These are phyloP conservation scores for Amblyornis subalaris DNA, from an alignment of 2,113 vertebrate genomes.

Conservation along the genomic window DNA sequence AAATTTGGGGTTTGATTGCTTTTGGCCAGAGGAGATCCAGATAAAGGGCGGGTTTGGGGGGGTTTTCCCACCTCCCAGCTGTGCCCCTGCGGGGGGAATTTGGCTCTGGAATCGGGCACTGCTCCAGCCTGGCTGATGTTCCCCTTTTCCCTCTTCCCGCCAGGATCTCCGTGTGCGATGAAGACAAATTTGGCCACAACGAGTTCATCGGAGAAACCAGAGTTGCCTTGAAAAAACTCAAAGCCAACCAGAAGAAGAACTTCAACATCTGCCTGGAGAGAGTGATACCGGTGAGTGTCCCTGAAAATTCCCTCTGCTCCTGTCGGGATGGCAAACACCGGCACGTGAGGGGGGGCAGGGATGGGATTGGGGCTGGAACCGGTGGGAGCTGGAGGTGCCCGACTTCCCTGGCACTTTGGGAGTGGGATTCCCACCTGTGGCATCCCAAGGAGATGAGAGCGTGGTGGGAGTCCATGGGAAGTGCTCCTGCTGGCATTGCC, in stretches of 20 bases:
- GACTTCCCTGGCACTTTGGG: not conserved
- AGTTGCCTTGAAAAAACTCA: slow-evolving; percentile 93
- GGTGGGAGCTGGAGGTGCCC: not conserved
- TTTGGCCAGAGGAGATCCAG: not conserved
- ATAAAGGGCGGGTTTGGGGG: not conserved
- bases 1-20: not conserved
- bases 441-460: not conserved
- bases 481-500: rapidly evolving
- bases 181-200: slow-evolving; percentile 97
- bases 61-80: not conserved
- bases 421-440: rapidly evolving
- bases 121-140: not conserved
- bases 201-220: slow-evolving; percentile 97
- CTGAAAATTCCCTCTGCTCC: not conserved
- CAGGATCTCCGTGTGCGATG: slow-evolving; percentile 95
- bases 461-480: not conserved
- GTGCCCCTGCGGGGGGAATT: not conserved
- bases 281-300: slow-evolving; percentile 83
- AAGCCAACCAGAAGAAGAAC: slow-evolving; percentile 91
- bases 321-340: rapidly evolving
- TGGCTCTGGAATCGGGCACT: not conserved
- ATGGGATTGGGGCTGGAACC: not conserved
- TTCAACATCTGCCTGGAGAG: slow-evolving; percentile 95
- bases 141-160: not conserved
- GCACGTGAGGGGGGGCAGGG: not conserved